These are phyloP conservation scores for Chesias legatella DNA, from an alignment of 2,888 invertebrate species.

Conservation along the genomic window DNA sequence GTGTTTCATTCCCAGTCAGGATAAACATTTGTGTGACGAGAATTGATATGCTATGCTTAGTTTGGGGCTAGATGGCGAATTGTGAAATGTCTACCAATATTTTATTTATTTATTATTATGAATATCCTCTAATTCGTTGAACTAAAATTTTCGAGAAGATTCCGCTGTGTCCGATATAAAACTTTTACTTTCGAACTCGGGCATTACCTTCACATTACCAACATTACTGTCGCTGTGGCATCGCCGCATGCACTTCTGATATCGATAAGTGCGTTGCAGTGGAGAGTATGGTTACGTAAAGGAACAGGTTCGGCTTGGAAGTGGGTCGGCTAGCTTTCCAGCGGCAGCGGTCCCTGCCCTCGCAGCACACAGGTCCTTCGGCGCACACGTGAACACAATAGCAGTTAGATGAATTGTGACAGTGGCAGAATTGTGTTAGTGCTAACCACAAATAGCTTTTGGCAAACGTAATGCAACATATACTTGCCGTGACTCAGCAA, in stretches of 20 bases:
- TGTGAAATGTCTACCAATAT: too few species aligned
- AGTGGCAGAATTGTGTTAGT: too few species aligned
- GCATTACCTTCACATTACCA: background rate
- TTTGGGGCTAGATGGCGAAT: too few species aligned
- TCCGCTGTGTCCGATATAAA: background rate
- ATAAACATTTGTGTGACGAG: too few species aligned
- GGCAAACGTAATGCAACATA: too few species aligned
- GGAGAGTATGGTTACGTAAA: conserved; percentile 51
- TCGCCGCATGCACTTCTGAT: conserved; percentile 8
- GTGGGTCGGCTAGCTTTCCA: conserved; percentile 68
- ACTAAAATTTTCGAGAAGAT: background rate
- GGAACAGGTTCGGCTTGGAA: conserved; percentile 38
- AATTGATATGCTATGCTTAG: too few species aligned
- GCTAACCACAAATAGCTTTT: too few species aligned
- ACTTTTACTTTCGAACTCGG: conserved; percentile 9
- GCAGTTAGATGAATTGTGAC: too few species aligned
- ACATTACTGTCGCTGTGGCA: conserved; percentile 1
- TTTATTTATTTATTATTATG: too few species aligned
- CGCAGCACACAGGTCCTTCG: conserved; percentile 14
- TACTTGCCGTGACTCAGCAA: too few species aligned
- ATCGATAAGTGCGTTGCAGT: conserved; percentile 28
- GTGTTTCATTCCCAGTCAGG: too few species aligned
- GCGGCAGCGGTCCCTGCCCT: conserved; percentile 49
- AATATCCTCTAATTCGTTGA: background rate
- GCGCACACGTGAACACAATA: background rate